Base-by-base conservation (phyloP, 2,113 vertebrate species). In the Melanerpes aurifrons region DNA sequence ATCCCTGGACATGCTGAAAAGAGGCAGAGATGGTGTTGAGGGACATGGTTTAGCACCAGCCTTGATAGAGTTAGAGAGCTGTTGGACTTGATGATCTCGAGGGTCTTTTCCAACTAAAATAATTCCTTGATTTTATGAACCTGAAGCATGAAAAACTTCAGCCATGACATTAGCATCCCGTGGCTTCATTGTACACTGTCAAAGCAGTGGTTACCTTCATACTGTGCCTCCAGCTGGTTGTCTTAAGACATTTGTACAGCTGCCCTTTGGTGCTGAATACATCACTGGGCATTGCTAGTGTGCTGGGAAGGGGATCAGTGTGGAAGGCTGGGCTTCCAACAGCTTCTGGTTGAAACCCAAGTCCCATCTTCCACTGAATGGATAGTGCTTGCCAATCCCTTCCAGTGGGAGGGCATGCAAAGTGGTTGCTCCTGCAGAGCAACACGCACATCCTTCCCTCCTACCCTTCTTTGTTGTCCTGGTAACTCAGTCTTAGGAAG, bases 391-490 rank as follows among this genome's bases (percentile, higher is more conserved):
- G 63, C 85, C 67, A 66, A 1, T 82, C 71, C 31, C 45, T 72
- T 67, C 63, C 79, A 78, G 50, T 19, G 54, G 43, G 83, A 77
- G 70, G 67, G 70, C 66, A 32, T 32, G 25, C 17, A 2, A 47
- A 64, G 81, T 61, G 74, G 77, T 77, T 74, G 59, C 47, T 91
- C 64, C 82, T n/a, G 89, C 79, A 86, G 76, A 92, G 69, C 61
- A 90, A 25, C 63, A 18, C n/a, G 35, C 21, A 68, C 0, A 2
- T 15, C 14, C 47, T 78, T 83, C 77, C 86, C 93, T 93, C 94
- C 91, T 24, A 95, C 82, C 61, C 62, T 93, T 68, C 86, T 86
- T 80, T 94, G 92, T 93, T 91, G 94, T 94, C 93, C 73, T 95
- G 82, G 86, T 90, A 95, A 94, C 90, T 94, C 86, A 61, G 1